phyloP scores from a whole-genome alignment of 2,888 invertebrate genomes.

The Patella caerulea region DNA sequence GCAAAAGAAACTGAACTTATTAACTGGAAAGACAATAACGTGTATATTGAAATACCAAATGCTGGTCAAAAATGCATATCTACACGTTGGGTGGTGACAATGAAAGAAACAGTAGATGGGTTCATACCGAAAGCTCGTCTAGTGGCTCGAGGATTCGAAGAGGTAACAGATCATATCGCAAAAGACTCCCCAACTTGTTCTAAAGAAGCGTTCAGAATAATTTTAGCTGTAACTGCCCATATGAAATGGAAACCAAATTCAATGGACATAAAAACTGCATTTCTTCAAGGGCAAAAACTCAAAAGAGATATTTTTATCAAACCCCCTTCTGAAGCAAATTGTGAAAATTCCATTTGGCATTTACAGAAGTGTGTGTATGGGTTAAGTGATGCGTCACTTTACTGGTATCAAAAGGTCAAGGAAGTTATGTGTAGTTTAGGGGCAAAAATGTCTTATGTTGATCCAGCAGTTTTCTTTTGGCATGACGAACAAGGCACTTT shows the following conservation, averaged over 20 bases:
- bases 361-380: slow-evolving; percentile 1
- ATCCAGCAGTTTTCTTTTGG: slow-evolving; percentile 18
- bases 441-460: background rate
- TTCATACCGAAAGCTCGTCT: slow-evolving; percentile 19
- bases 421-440: background rate
- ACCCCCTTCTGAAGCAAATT: slow-evolving; percentile 7
- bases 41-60: slow-evolving; percentile 17
- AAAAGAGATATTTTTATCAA: slow-evolving; percentile 6
- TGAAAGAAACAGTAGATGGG: slow-evolving; percentile 11
- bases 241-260: slow-evolving; percentile 17
- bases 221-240: slow-evolving; percentile 12
- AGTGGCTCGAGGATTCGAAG: slow-evolving; percentile 27
- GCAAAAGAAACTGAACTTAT: slow-evolving; percentile 20
- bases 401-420: slow-evolving; percentile 3
- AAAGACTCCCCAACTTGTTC: slow-evolving; percentile 23
- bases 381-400: background rate
- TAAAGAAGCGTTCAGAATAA: slow-evolving; percentile 18
- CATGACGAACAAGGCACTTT: slow-evolving; percentile 6
- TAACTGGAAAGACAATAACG: slow-evolving; percentile 19
- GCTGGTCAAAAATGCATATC: slow-evolving; percentile 19
- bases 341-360: background rate
- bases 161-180: slow-evolving; percentile 10
- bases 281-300: slow-evolving; percentile 13
- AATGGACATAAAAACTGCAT: slow-evolving; percentile 25
- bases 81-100: slow-evolving; percentile 19